These are phyloP conservation scores for Drosophila atroscutellata DNA, from an alignment of 2,888 invertebrate species.

Conservation along the genomic window DNA sequence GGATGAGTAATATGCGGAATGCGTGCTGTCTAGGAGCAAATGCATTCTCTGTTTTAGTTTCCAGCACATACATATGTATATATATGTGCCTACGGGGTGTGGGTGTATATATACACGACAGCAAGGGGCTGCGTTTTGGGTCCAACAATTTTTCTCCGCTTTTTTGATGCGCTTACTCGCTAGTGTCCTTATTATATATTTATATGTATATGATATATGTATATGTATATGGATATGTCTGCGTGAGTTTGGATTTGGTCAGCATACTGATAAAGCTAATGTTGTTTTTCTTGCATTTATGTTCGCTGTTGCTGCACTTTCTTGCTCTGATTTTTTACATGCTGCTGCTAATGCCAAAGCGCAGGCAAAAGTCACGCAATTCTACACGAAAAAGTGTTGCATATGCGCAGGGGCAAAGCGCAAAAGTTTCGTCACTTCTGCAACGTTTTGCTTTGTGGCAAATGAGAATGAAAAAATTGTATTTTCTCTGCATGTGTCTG, in stretches of 20 bases:
- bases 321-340: conserved; percentile 2
- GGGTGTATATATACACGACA: neutral
- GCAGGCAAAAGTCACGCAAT: conserved; percentile 8
- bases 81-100: neutral
- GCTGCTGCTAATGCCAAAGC: conserved; percentile 6
- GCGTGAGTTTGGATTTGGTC: conserved; percentile 24
- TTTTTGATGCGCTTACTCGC: conserved; percentile 51
- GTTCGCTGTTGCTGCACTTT: conserved; percentile 10
- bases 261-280: conserved; percentile 39
- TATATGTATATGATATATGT: neutral
- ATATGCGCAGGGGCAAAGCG: conserved; percentile 60
- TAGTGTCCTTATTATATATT: conserved; percentile 1
- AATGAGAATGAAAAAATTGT: conserved; percentile 80
- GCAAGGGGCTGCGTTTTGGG: conserved; percentile 8
- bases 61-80: conserved; percentile 12
- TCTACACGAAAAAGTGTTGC: conserved; percentile 54
- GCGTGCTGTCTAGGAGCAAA: conserved; percentile 63
- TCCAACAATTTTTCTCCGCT: conserved; percentile 63
- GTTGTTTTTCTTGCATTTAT: conserved; percentile 31
- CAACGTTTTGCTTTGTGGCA: conserved; percentile 37
- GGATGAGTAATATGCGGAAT: conserved; percentile 69
- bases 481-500: conserved; percentile 46
- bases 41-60: conserved; percentile 57
- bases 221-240: neutral
- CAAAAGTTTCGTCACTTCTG: conserved; percentile 49